phyloP scores from a whole-genome alignment of 2,797 vertebrate genomes.

The Tenualosa ilisha region DNA sequence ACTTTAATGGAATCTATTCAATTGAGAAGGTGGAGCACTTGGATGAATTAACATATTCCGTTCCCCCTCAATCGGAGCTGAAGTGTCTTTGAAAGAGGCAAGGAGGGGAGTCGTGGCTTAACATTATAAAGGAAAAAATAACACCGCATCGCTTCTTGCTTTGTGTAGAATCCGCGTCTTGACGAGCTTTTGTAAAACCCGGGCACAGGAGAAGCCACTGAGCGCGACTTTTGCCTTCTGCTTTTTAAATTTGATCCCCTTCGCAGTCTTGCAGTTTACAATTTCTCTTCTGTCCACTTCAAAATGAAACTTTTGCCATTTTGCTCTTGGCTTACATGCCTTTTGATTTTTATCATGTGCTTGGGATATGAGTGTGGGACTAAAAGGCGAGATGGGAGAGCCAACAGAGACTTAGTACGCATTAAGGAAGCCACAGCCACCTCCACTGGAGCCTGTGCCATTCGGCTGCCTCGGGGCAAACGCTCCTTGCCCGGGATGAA shows the following conservation, averaged over 20 bases:
- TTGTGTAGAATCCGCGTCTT: conserved; percentile 84
- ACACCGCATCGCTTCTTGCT: conserved; percentile 86
- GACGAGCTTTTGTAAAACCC: conserved; percentile 76
- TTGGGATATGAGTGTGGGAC: conserved; percentile 88
- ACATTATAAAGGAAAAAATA: conserved; percentile 96
- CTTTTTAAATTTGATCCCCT: conserved; percentile 33
- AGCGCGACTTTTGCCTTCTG: conserved; percentile 40
- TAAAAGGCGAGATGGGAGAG: conserved; percentile 84
- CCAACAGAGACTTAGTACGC: conserved; percentile 90
- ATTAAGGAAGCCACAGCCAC: conserved; percentile 82
- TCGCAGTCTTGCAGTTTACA: background rate
- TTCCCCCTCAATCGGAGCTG: conserved; percentile 91
- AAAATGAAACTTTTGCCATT: conserved; percentile 94
- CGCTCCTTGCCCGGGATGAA: conserved; percentile 87
- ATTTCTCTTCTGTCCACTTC: conserved; percentile 32
- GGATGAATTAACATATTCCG: conserved; percentile 93
- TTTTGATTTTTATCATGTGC: conserved; percentile 90
- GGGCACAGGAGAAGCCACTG: background rate
- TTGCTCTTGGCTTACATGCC: conserved; percentile 86
- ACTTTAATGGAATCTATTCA: conserved; percentile 91
- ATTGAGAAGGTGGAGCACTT: conserved; percentile 96
- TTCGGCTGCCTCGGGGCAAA: conserved; percentile 92
- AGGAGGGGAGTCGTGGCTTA: conserved; percentile 92
- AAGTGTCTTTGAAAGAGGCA: conserved; percentile 83
- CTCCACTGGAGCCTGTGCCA: conserved; percentile 92